phyloP scores from a whole-genome alignment of 2,888 invertebrate genomes.

The Drosophila multiciliata region DNA sequence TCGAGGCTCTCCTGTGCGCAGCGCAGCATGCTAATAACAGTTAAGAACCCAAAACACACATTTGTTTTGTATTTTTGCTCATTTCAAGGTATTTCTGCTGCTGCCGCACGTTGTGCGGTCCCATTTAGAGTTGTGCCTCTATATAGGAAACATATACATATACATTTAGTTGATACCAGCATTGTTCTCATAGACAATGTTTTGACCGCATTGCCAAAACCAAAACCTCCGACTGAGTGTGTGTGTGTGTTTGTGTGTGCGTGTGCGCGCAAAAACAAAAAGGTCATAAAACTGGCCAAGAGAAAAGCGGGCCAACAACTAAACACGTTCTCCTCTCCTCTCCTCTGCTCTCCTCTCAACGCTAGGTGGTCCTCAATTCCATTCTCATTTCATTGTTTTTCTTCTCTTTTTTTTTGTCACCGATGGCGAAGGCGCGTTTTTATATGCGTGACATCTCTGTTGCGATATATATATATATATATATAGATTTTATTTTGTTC shows the following conservation, averaged over 20 bases:
- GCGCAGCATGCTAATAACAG: slow-evolving; percentile 78
- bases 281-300: slow-evolving; percentile 31
- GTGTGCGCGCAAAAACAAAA: slow-evolving; percentile 30
- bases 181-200: slow-evolving; percentile 77
- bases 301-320: slow-evolving; percentile 34
- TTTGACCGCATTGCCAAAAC: slow-evolving; percentile 84
- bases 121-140: slow-evolving; percentile 15
- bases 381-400: slow-evolving; percentile 46
- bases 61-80: slow-evolving; percentile 58
- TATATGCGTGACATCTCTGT: slow-evolving; percentile 73
- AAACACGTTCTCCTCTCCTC: slow-evolving; percentile 21
- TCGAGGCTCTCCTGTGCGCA: slow-evolving; percentile 9
- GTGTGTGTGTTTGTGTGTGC: slow-evolving; percentile 4
- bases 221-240: slow-evolving; percentile 66
- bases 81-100: slow-evolving; percentile 72
- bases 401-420: slow-evolving; percentile 46
- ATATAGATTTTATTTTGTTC: slow-evolving; percentile 9
- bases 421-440: slow-evolving; percentile 60
- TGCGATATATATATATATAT: neutral
- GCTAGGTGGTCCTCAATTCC: slow-evolving; percentile 54
- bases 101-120: slow-evolving; percentile 69
- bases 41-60: slow-evolving; percentile 62
- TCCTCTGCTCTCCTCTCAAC: slow-evolving; percentile 16
- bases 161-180: slow-evolving; percentile 39
- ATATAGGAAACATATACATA: slow-evolving; percentile 1